Base-by-base conservation (phyloP, 2,888 invertebrate genomes). In the Troglohyphantes excavatus region DNA sequence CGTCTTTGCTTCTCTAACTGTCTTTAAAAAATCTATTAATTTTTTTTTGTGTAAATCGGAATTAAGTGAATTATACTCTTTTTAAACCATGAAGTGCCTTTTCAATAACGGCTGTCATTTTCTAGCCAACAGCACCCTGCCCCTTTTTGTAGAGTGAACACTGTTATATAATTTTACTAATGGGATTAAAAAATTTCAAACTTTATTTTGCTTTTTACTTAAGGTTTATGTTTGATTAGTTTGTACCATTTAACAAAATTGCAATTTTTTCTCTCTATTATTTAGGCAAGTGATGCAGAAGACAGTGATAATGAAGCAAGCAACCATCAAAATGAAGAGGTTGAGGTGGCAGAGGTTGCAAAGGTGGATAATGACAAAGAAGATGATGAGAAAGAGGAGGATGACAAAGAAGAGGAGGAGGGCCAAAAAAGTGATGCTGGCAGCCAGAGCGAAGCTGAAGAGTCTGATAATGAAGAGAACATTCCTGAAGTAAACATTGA, bases 401-500 rank as follows among this genome's bases (percentile, higher is more conserved):
- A 23, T 26, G 72, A 72, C 11, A 33, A 82, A 72, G 43, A 72
- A n/a, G 63, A 72, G 46, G 79, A 79, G 27, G 26, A 68, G 9
- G 53, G 63, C 21, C 39, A 65, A 3, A 29, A 65, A 21, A 81
- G 67, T 63, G 82, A 63, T 33, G 78, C 17, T 33, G 43, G 79
- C 21, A 72, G 73, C 33, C 75, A 75, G 6, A 79, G 83, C 65
- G 88, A 82, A 26, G 72, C 23, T 27, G 83, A 78, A 76, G 85
- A 89, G 17, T 87, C 85, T n/a, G 91, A 61, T 9, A 23, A 70
- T 21, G 84, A 89, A 61, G 85, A 81, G 53, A 89, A 76, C 76
- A 87, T 83, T 59, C 85, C 89, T n/a, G 88, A 91, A 82, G 73
- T 81, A 21, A 87, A 89, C 33, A 82, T 91, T 81, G 83, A 83